phyloP scores from a whole-genome alignment of 2,113 vertebrate species.

The Pelvicachromis taeniatus region DNA sequence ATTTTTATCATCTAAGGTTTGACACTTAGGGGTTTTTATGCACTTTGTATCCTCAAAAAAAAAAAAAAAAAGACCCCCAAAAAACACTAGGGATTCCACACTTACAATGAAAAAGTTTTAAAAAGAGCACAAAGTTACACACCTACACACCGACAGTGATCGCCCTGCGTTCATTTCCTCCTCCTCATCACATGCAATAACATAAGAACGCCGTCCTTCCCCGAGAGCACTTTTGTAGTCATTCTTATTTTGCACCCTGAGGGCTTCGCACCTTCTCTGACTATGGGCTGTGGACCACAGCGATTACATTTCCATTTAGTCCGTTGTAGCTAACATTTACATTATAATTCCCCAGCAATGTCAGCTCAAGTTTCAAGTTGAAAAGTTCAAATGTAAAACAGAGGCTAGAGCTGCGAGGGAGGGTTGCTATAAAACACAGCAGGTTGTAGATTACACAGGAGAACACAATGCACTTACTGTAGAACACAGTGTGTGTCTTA shows the following conservation, averaged over 20 bases:
- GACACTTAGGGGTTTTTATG: neutral
- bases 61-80: accelerated
- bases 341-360: constrained; percentile 27
- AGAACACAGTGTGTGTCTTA: neutral
- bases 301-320: neutral
- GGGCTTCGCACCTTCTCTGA: neutral
- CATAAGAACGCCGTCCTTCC: neutral
- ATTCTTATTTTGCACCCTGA: neutral
- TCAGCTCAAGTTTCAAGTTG: constrained; percentile 47
- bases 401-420: constrained; percentile 38
- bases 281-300: neutral
- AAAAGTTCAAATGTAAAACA: constrained; percentile 66
- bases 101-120: neutral
- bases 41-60: neutral
- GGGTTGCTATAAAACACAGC: constrained; percentile 26
- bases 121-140: neutral
- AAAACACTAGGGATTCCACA: neutral
- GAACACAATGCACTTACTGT: constrained; percentile 17
- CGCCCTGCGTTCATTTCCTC: neutral
- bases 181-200: neutral
- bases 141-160: neutral
- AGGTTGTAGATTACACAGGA: constrained; percentile 44
- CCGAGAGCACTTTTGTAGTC: neutral
- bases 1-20: neutral
- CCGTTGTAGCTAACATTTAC: neutral